A percentile compares a stretch with the other conserved stretches of the same genome.
Evolutionary conservation across 23 tunicate genomes (phyloP).

Genomic region (Ciona savignyi): DNA sequence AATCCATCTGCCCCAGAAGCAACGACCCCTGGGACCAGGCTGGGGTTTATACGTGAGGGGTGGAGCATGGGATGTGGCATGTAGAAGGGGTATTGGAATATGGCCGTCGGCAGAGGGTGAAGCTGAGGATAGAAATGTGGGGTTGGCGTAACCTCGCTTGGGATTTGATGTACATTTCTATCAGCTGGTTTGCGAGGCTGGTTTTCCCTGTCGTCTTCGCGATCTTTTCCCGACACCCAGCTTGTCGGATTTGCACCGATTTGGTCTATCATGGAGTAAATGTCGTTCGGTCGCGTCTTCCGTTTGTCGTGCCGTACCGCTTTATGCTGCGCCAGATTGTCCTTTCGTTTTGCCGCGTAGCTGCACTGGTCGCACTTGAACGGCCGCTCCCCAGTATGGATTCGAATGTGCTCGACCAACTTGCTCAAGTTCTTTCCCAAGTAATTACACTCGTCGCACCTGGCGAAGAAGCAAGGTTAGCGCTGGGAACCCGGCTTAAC

Average conservation of each 20-base stretch:
- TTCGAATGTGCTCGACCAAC: slow-evolving; percentile 86
- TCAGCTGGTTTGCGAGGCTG: too few species aligned
- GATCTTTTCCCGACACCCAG: too few species aligned
- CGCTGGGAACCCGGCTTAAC: too few species aligned
- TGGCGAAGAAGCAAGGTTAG: slow-evolving; percentile 4
- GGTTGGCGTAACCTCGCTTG: not conserved
- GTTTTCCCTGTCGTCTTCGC: too few species aligned
- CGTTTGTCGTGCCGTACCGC: slow-evolving; percentile 82
- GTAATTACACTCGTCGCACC: slow-evolving; percentile 79
- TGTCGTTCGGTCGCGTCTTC: slow-evolving; percentile 21
- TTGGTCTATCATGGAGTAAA: slow-evolving; percentile 28
- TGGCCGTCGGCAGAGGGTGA: slow-evolving; percentile 7
- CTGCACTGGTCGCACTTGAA: slow-evolving; percentile 93
- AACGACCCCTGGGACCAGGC: not conserved
- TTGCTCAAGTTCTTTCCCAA: slow-evolving; percentile 91
- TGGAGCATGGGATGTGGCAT: not conserved
- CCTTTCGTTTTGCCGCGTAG: slow-evolving; percentile 93
- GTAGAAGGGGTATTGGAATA: slow-evolving; percentile 7
- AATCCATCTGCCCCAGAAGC: not conserved
- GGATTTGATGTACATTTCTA: too few species aligned
- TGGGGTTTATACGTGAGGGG: not conserved
- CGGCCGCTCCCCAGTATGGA: slow-evolving; percentile 92
- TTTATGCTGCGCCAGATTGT: slow-evolving; percentile 85
- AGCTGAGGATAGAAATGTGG: slow-evolving; percentile 16
- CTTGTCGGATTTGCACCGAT: not conserved